A percentile compares a stretch with the other conserved stretches of the same genome.
phyloP scores from a whole-genome alignment of 2,888 invertebrate genomes.

The Holacanthella duospinosa region DNA sequence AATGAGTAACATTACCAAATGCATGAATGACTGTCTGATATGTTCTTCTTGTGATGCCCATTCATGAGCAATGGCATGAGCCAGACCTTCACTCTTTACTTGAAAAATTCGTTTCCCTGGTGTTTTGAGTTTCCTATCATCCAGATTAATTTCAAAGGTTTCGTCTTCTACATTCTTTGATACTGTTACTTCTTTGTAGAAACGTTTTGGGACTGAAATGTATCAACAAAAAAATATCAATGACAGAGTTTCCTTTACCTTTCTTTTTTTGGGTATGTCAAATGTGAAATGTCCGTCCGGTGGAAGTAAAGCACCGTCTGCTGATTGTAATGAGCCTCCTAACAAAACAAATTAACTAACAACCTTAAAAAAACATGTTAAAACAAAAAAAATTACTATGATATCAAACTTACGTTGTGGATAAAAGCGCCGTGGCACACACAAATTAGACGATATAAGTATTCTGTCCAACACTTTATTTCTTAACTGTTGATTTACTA shows the following conservation, averaged over 20 bases:
- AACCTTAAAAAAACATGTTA: no score
- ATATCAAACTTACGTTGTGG: background rate
- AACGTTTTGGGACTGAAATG: constrained; percentile 23
- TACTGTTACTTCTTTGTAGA: constrained; percentile 27
- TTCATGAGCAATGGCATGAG: constrained; percentile 85
- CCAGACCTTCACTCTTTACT: constrained; percentile 74
- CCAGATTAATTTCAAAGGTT: constrained; percentile 59
- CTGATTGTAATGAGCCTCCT: no score
- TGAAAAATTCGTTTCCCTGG: constrained; percentile 67
- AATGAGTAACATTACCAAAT: constrained; percentile 54
- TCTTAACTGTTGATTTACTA: no score
- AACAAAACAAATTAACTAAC: no score
- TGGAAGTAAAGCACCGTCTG: no score
- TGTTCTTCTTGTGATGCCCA: constrained; percentile 77
- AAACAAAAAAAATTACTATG: no score
- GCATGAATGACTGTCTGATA: constrained; percentile 73
- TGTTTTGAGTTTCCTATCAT: constrained; percentile 79
- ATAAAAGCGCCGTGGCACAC: background rate
- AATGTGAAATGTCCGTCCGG: no score
- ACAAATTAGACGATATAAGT: no score
- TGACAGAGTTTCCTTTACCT: no score
- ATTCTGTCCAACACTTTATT: no score
- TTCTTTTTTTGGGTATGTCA: no score
- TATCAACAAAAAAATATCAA: no score
- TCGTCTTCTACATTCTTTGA: constrained; percentile 8